A percentile compares a stretch with the other conserved stretches of the same genome.
Conservation (phyloP, 2,113 vertebrate genomes). For the Hystrix cristata region DNA sequence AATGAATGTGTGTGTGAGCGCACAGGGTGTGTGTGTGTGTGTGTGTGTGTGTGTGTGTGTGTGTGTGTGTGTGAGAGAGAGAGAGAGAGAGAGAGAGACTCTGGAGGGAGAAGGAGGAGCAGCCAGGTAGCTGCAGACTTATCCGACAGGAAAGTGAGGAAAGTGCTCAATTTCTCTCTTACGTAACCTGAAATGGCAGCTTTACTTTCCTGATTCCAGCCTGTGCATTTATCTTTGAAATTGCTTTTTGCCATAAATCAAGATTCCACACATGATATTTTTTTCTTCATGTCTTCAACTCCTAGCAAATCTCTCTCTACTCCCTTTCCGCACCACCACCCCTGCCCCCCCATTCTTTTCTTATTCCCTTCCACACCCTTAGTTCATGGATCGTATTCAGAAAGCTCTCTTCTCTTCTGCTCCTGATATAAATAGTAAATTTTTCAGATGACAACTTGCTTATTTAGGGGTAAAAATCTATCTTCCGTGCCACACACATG, state of each 20-base stretch:
- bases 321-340: too few relatives aligned
- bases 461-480: not conserved
- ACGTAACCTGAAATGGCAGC: constrained; percentile 76
- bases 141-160: constrained; percentile 35
- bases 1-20: too few relatives aligned
- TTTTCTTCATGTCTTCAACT: not conserved
- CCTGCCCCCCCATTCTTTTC: not conserved
- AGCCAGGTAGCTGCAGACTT: not conserved
- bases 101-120: too few relatives aligned
- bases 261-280: not conserved
- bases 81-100: not conserved
- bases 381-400: not conserved
- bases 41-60: not conserved
- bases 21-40: not conserved
- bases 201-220: constrained; percentile 63
- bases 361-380: not conserved
- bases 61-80: constrained; percentile 19
- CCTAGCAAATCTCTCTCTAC: not conserved
- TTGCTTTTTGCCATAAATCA: constrained; percentile 75
- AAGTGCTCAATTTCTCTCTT: constrained; percentile 69
- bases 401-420: not conserved
- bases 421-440: constrained; percentile 9
- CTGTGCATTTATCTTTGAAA: constrained; percentile 81
- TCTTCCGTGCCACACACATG: not conserved
- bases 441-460: constrained; percentile 34